Base-by-base conservation (phyloP, 2,113 vertebrate genomes). In the Tragelaphus buxtoni region DNA sequence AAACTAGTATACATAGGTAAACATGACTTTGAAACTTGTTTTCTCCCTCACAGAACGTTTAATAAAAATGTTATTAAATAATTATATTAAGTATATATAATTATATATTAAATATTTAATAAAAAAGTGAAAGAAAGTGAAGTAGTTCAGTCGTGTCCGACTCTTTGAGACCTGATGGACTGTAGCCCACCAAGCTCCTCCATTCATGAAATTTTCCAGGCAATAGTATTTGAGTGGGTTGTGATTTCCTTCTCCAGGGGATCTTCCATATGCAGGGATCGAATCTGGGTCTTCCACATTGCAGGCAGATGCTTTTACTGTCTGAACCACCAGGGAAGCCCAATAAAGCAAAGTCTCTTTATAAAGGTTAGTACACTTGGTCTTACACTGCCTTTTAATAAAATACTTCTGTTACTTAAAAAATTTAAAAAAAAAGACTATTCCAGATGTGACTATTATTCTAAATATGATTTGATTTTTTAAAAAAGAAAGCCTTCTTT, bases 261-360 rank as follows among this genome's bases (percentile, higher is more conserved):
- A 39, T 72, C 18, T 39, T 39, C 35, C 35, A 39, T 22, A 22
- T 0, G 5, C 65, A 39, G 35, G 20, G 35, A 22, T 72, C 5
- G 0, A 72, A 72, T 35, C 5, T 35, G n/a, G 4, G 18, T 39
- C 18, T 72, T 10, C 65, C 20, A 35, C 9, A 24, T 24, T 72
- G n/a, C 9, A 39, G 20, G 18, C n/a, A 39, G 35, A 72, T 72
- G 9, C 18, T 72, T 72, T 6, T 72, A 72, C 9, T 0, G 0
- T 39, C 35, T 72, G n/a, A 72, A 22, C 65, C 35, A 39, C 18
- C 35, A 72, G 65, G 35, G 65, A 72, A 72, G 2, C 9, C 35
- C 9, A 39, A 24, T 72, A 35, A 72, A 72, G 5, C 22, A 3
- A 77, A 0, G 1, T 39, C 22, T 72, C 2, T 35, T 77, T 49